Evolutionary conservation across 2,113 vertebrate genomes (phyloP).

Genomic region (Pundamilia nyererei): DNA sequence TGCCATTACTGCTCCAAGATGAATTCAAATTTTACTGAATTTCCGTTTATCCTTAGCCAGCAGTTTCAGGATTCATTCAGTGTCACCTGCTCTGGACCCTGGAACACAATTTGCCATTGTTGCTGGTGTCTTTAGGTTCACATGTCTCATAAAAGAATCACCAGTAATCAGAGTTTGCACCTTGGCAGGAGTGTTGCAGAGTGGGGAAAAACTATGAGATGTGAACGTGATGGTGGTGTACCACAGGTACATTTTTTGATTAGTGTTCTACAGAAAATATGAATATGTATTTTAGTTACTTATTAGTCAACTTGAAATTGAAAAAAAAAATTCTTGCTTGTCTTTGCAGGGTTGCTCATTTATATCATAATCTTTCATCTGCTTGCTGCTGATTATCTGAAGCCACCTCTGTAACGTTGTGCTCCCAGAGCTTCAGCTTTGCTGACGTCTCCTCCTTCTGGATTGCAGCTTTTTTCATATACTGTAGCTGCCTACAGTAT

Average conservation of each 20-base stretch:
- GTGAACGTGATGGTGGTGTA: neutral
- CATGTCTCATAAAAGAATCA: neutral
- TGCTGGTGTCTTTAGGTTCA: neutral
- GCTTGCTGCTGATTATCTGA: neutral
- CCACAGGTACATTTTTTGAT: neutral
- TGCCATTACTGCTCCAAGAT: accelerated
- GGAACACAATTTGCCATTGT: accelerated
- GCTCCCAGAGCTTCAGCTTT: neutral
- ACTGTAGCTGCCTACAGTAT: neutral
- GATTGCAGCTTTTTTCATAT: neutral
- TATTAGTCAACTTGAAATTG: neutral
- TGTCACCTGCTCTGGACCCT: neutral
- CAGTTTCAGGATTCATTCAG: neutral
- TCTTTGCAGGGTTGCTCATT: neutral
- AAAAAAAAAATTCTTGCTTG: accelerated
- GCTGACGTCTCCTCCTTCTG: accelerated
- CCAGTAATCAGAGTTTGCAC: accelerated
- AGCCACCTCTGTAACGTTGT: neutral
- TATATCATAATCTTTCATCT: neutral
- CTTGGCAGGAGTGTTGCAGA: neutral
- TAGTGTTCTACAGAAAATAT: neutral
- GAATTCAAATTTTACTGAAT: neutral
- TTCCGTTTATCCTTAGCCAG: neutral
- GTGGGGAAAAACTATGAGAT: neutral
- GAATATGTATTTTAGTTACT: neutral